These are phyloP conservation scores for Pseudopleuronectes americanus DNA, from an alignment of 2,797 vertebrate species.

Conservation along the genomic window DNA sequence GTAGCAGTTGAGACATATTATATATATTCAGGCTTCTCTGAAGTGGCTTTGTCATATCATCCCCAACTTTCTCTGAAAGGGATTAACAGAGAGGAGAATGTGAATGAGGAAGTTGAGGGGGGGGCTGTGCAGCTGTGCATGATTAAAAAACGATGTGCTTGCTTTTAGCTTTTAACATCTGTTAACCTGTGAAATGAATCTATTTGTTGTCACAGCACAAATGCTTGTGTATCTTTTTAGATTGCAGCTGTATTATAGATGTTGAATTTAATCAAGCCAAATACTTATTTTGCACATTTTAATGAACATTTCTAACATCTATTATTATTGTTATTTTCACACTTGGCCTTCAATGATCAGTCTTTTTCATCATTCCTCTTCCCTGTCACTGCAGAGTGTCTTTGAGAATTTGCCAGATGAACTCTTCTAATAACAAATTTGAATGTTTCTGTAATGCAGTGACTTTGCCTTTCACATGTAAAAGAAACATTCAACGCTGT, in stretches of 20 bases:
- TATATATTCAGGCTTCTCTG: constrained; percentile 21
- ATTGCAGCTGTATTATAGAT: neutral
- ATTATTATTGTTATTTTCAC: constrained; percentile 7
- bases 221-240: neutral
- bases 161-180: constrained; percentile 11
- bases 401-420: no score
- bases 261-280: neutral
- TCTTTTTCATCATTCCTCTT: neutral
- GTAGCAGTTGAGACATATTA: constrained; percentile 8
- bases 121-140: neutral
- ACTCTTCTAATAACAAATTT: no score
- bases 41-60: constrained; percentile 25
- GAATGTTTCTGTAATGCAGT: no score
- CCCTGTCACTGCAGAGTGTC: constrained; percentile 4
- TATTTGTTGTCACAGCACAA: constrained; percentile 4
- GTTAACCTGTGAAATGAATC: neutral
- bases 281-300: neutral
- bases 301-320: neutral
- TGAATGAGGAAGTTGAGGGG: constrained; percentile 16
- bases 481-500: no score
- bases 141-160: neutral
- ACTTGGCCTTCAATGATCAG: neutral
- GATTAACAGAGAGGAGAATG: constrained; percentile 43
- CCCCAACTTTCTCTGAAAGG: constrained; percentile 6
- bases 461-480: no score